These are phyloP conservation scores for Piliocolobus tephrosceles DNA, from an alignment of 2,113 vertebrate species.

Conservation along the genomic window DNA sequence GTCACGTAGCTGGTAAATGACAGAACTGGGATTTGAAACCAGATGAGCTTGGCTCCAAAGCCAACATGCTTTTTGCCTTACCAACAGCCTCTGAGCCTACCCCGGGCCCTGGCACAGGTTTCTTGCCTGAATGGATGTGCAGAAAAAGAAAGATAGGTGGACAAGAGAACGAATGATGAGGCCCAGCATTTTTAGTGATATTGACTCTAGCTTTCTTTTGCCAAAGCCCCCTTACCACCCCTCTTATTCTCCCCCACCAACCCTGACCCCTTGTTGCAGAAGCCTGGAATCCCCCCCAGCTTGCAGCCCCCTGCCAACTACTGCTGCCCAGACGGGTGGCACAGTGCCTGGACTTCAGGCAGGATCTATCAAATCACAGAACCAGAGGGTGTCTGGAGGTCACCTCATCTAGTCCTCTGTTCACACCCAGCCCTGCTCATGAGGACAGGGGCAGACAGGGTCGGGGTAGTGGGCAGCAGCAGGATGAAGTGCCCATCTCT, in stretches of 20 bases:
- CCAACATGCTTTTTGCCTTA: conserved; percentile 26
- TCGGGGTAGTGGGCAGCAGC: background rate
- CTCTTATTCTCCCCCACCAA: conserved; percentile 9
- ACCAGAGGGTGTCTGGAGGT: conserved; percentile 59
- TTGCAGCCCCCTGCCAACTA: conserved; percentile 55
- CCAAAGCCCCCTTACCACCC: conserved; percentile 26
- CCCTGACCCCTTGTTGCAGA: conserved; percentile 51
- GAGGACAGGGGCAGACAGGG: background rate
- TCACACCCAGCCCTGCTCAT: background rate
- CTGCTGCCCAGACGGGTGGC: conserved; percentile 66
- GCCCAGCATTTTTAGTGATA: background rate
- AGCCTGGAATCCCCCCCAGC: conserved; percentile 50
- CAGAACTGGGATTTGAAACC: conserved; percentile 6
- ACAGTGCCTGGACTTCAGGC: conserved; percentile 56
- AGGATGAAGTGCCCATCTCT: background rate
- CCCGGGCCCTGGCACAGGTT: background rate
- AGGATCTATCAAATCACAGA: conserved; percentile 50
- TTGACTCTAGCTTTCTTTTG: conserved; percentile 16
- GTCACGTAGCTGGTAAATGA: background rate
- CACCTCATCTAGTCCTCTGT: conserved; percentile 28
- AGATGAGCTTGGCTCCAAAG: conserved; percentile 24
- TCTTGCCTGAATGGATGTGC: background rate
- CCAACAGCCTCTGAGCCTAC: background rate
- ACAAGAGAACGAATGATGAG: background rate
- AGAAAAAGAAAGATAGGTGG: background rate